Conservation (phyloP, 2,797 vertebrate species). For the Danionella dracula region DNA sequence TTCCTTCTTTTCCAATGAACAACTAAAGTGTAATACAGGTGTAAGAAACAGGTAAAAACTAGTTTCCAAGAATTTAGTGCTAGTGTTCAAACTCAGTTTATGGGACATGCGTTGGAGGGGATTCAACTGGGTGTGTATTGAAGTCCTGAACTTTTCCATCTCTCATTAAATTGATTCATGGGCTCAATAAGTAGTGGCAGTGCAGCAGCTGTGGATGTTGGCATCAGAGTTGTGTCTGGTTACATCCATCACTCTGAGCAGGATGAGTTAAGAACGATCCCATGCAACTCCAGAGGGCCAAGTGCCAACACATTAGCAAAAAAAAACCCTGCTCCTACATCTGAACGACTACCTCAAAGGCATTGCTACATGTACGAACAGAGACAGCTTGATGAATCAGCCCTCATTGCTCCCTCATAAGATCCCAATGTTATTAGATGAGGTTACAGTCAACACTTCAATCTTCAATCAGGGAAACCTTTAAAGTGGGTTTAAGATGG, state of each 20-base stretch:
- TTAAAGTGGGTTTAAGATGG: conserved; percentile 20
- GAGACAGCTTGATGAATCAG: conserved; percentile 10
- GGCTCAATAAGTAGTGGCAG: conserved; percentile 69
- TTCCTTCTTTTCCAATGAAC: too few species aligned
- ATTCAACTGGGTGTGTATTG: conserved; percentile 65
- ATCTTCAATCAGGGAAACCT: neutral
- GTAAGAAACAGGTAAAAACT: too few species aligned
- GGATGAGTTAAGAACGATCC: conserved; percentile 55
- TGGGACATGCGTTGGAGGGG: conserved; percentile 50
- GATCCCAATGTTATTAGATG: neutral
- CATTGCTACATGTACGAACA: neutral
- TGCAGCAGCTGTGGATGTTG: conserved; percentile 65
- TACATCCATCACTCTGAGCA: conserved; percentile 66
- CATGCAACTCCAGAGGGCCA: conserved; percentile 54
- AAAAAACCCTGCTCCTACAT: conserved; percentile 9
- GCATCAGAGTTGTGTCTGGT: conserved; percentile 47
- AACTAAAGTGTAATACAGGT: too few species aligned
- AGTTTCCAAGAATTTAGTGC: too few species aligned
- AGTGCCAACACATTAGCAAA: conserved; percentile 48
- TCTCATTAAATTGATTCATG: conserved; percentile 83
- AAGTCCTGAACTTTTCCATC: conserved; percentile 70
- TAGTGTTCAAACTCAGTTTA: conserved; percentile 41
- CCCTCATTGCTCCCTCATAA: neutral
- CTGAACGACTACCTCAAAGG: neutral
- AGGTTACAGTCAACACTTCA: conserved; percentile 1